Evolutionary conservation across 2,888 invertebrate species (phyloP), one percentile per base, ranked within the genome.

Genomic region (Eristalinus aeneus): DNA sequence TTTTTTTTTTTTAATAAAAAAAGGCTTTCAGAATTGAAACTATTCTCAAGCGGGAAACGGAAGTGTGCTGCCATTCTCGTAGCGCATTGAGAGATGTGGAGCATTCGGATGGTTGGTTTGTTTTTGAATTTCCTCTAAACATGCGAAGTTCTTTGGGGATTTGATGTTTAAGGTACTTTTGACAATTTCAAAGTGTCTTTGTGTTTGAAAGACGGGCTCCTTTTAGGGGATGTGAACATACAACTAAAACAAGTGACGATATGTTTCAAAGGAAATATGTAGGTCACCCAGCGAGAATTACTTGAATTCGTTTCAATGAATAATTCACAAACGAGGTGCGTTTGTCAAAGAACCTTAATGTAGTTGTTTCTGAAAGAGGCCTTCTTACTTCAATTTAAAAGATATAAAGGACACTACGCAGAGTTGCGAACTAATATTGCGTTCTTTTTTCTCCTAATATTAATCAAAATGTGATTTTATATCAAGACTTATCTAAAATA

Each of bases 101-200:
- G 64, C 39, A 65, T 60, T 78, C 34, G 32, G 16, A 31, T 36
- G 56, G 69, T 71, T 65, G 39, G 64, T 71, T 78, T 78, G 36
- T 72, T 63, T 69, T 69, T 12, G 34, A 77, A 60, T 63, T 72
- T 71, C 16, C 53, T 60, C 46, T 34, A 58, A 60, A 71, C 78
- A 72, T 78, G 78, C 72, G 16, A 72, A 72, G 72, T 72, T 78
- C 65, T 54, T 78, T 46, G 65, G 78, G 78, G 78, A 78, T 20
- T 60, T 65, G 5, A 23, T 22, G n/a, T 58, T 20, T 23, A 10
- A 56, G 34, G 23, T 2, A 16, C 54, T 36, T 22, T 12, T 61
- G 60, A 39, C 58, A 8, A 16, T n/a, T 46, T 36, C 23, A 4
- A 10, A 32, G 27, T 39, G 46, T 16, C 32, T 31, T 36, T 12